These are phyloP conservation scores for Astur gentilis DNA, from an alignment of 2,113 vertebrate species.

Conservation along the genomic window DNA sequence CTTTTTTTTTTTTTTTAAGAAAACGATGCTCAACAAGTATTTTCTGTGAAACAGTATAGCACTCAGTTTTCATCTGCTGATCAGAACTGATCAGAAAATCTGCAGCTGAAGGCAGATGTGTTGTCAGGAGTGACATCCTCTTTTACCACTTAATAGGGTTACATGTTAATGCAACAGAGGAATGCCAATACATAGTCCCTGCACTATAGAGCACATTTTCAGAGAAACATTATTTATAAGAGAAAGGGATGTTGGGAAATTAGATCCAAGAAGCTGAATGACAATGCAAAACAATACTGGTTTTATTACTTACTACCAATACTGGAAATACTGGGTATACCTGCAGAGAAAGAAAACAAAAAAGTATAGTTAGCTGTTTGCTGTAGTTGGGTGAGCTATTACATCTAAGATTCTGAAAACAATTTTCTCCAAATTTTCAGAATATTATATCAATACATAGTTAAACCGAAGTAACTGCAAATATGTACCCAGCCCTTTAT, in stretches of 20 bases:
- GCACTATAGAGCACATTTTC: not conserved
- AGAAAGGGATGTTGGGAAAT: slow-evolving; percentile 87
- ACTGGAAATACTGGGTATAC: slow-evolving; percentile 94
- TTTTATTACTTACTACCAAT: slow-evolving; percentile 96
- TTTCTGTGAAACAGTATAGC: not conserved
- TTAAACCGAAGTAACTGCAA: not conserved
- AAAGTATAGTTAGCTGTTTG: slow-evolving; percentile 42
- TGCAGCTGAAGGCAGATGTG: not conserved
- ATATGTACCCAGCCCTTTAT: not conserved
- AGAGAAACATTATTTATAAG: slow-evolving; percentile 32
- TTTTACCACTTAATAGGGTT: not conserved
- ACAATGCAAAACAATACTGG: slow-evolving; percentile 81
- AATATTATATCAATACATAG: not conserved
- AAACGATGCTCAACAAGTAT: not conserved
- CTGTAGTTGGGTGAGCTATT: not conserved
- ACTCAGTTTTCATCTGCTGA: not conserved
- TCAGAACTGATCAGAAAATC: not conserved
- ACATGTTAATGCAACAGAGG: not conserved
- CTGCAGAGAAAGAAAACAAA: slow-evolving; percentile 77
- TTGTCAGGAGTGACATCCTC: not conserved
- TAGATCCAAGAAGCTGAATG: slow-evolving; percentile 70
- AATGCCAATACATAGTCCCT: slow-evolving; percentile 60
- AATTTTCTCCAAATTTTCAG: not conserved
- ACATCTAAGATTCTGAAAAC: not conserved
- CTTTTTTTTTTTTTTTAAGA: too few relatives aligned